Evolutionary conservation across 2,888 invertebrate genomes (phyloP).

Genomic region (Malthinus seriepunctatus): DNA sequence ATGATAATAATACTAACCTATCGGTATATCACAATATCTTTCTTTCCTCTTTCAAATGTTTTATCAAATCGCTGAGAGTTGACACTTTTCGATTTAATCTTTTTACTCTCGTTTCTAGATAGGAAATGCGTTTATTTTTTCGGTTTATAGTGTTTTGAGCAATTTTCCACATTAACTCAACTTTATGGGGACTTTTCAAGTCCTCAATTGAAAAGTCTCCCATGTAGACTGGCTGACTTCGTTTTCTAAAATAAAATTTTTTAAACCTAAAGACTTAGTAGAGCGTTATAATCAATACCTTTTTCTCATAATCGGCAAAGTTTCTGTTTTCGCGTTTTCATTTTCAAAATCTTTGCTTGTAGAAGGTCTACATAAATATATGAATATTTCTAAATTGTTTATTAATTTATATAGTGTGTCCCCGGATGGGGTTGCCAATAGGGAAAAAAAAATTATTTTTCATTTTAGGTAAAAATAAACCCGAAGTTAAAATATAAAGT

Average conservation of each 20-base stretch:
- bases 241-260: not conserved
- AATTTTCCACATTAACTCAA: not conserved
- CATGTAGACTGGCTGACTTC: not conserved
- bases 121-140: not conserved
- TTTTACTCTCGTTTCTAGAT: too few relatives aligned
- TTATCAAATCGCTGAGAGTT: too few relatives aligned
- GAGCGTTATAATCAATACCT: not conserved
- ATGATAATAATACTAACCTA: too few relatives aligned
- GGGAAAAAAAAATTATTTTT: too few relatives aligned
- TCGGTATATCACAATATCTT: too few relatives aligned
- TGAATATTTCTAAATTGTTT: not conserved
- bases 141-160: not conserved
- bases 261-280: not conserved
- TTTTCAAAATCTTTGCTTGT: not conserved
- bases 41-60: too few relatives aligned
- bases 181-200: too few relatives aligned
- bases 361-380: not conserved
- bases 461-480: too few relatives aligned
- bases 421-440: too few relatives aligned
- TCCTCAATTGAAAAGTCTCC: not conserved
- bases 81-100: too few relatives aligned
- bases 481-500: too few relatives aligned
- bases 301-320: not conserved
- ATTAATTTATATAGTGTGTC: not conserved
- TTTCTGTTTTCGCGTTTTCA: not conserved